Conservation (phyloP, 2,888 invertebrate genomes). For the Dryocosmus kuriphilus region DNA sequence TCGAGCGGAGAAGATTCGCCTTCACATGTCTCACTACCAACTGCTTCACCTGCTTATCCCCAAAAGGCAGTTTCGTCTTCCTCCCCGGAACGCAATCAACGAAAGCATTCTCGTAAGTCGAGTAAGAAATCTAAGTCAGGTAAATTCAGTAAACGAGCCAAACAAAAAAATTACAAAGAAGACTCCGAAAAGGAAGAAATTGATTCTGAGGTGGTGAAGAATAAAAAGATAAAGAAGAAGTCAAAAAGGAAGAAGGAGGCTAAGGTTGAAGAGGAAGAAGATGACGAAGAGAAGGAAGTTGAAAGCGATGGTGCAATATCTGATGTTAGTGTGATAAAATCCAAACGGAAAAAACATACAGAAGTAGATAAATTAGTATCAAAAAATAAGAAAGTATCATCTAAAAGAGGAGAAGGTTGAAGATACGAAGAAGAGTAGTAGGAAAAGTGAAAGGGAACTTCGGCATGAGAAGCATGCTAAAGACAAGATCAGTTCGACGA, state of each 20-base stretch:
- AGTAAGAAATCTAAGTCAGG: constrained; percentile 78
- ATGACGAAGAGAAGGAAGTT: constrained; percentile 57
- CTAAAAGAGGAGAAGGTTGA: constrained; percentile 68
- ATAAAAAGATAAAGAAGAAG: constrained; percentile 50
- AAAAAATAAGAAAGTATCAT: constrained; percentile 71
- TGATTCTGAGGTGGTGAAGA: constrained; percentile 55
- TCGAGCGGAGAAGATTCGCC: constrained; percentile 83
- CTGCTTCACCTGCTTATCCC: constrained; percentile 55
- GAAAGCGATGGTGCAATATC: constrained; percentile 70
- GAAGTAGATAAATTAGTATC: constrained; percentile 67
- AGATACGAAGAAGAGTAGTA: constrained; percentile 61
- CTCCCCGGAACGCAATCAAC: constrained; percentile 64
- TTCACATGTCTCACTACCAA: constrained; percentile 61
- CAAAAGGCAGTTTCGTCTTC: constrained; percentile 62
- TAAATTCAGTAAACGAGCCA: constrained; percentile 66
- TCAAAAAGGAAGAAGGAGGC: constrained; percentile 52
- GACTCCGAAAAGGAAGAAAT: constrained; percentile 52
- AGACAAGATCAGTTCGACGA: constrained; percentile 49
- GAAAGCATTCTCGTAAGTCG: constrained; percentile 77
- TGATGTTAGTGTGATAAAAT: constrained; percentile 71
- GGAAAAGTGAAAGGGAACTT: constrained; percentile 63
- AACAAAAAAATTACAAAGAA: constrained; percentile 59
- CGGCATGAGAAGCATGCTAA: constrained; percentile 61
- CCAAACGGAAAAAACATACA: constrained; percentile 70
- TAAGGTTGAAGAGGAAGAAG: constrained; percentile 60